Conservation (phyloP, 2,888 invertebrate genomes). For the Drosophila sordidula region DNA sequence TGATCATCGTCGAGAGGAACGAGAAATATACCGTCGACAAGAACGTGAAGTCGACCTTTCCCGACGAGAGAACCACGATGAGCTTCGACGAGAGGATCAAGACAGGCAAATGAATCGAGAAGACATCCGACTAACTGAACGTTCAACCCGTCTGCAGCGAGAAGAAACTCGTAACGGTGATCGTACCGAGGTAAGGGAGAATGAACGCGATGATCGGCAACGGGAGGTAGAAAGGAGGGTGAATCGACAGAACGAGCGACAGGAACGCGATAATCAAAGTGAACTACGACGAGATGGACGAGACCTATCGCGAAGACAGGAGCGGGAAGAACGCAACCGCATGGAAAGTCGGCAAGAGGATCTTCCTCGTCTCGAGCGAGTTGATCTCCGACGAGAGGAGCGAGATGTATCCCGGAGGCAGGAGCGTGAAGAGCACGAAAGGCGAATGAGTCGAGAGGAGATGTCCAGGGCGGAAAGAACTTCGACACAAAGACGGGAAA, state of each 20-base stretch:
- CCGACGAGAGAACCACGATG: not conserved
- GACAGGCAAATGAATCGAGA: not conserved
- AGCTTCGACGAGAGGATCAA: not conserved
- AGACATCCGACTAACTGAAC: not conserved
- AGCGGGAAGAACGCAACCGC: not conserved
- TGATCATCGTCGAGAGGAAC: not conserved
- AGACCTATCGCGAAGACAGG: not conserved
- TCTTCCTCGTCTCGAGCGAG: not conserved
- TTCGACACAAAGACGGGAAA: not conserved
- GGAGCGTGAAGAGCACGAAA: not conserved
- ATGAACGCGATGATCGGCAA: not conserved
- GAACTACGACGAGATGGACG: not conserved
- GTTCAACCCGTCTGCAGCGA: not conserved
- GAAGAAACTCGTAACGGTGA: not conserved
- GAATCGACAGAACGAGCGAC: not conserved
- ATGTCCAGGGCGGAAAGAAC: not conserved
- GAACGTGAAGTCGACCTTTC: not conserved
- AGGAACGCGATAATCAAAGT: constrained; percentile 1
- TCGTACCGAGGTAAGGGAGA: not conserved
- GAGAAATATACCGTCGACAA: not conserved
- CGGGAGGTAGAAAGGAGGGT: not conserved
- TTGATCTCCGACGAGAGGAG: constrained; percentile 1
- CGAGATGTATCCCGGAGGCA: constrained; percentile 1
- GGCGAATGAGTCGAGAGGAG: not conserved
- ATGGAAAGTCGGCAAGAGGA: not conserved